Conservation (phyloP, 2,797 vertebrate genomes). For the Momotus momota region DNA sequence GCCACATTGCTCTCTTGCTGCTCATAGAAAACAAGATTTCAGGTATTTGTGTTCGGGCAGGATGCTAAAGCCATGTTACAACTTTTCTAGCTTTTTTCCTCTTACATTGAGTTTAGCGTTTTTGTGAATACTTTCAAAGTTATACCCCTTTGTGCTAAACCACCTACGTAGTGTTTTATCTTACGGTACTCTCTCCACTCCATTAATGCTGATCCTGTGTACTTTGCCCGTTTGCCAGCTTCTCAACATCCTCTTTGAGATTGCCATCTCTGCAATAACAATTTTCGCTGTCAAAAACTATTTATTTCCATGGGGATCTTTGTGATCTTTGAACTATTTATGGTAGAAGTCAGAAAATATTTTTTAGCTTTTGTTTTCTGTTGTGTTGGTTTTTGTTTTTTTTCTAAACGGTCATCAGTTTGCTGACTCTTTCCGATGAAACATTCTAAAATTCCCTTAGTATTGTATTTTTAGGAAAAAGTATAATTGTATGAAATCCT, state of each 20-base stretch:
- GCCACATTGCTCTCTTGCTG: neutral
- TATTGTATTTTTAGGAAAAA: neutral
- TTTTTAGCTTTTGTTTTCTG: neutral
- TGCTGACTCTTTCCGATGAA: neutral
- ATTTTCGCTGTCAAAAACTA: neutral
- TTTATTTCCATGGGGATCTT: neutral
- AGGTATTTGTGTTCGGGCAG: neutral
- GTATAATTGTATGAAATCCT: neutral
- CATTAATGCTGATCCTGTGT: neutral
- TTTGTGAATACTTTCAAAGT: neutral
- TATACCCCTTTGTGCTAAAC: neutral
- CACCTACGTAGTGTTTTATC: neutral
- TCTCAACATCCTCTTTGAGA: constrained; percentile 1
- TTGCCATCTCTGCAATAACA: neutral
- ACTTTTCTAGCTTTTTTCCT: neutral
- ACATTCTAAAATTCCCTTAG: neutral
- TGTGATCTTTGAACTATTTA: constrained; percentile 11
- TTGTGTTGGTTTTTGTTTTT: neutral
- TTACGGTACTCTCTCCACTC: neutral
- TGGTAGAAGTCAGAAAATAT: neutral
- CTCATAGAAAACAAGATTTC: neutral
- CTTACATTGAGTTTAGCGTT: neutral
- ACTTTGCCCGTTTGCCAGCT: neutral
- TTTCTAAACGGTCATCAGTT: neutral
- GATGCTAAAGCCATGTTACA: neutral